These are phyloP conservation scores for Agrochola lota DNA, from an alignment of 2,888 invertebrate genomes.

Conservation along the genomic window DNA sequence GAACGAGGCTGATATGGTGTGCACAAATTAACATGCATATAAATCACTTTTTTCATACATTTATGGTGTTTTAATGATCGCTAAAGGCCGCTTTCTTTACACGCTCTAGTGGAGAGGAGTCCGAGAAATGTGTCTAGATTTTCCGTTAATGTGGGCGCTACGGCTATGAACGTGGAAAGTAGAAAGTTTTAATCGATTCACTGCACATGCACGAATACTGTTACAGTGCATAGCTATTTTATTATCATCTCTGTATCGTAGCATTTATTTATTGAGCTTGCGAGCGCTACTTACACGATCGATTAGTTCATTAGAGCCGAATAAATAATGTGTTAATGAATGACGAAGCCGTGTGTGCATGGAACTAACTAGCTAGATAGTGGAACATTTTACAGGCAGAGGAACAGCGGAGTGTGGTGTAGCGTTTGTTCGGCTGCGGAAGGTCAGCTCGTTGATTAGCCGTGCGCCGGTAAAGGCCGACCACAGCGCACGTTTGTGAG, in stretches of 20 bases:
- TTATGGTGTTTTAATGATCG: conserved; percentile 75
- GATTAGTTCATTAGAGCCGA: conserved; percentile 63
- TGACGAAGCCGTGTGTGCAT: conserved; percentile 60
- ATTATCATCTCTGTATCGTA: conserved; percentile 78
- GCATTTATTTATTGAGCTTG: conserved; percentile 69
- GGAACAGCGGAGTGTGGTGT: conserved; percentile 75
- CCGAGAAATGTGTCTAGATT: conserved; percentile 87
- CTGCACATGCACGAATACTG: conserved; percentile 88
- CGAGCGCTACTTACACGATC: conserved; percentile 62
- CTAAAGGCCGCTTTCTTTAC: conserved; percentile 84
- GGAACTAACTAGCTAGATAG: conserved; percentile 69
- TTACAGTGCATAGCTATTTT: conserved; percentile 73
- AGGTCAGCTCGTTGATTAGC: conserved; percentile 90
- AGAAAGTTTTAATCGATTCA: conserved; percentile 89
- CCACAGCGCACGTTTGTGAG: conserved; percentile 90
- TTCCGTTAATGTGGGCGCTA: conserved; percentile 86
- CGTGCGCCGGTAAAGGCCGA: conserved; percentile 89
- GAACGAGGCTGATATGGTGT: conserved; percentile 35
- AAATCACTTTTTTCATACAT: conserved; percentile 61
- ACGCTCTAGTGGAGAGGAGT: conserved; percentile 86
- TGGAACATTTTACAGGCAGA: conserved; percentile 73
- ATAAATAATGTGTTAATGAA: conserved; percentile 68
- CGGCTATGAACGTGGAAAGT: conserved; percentile 86
- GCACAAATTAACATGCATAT: conserved; percentile 46
- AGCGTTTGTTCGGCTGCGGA: conserved; percentile 86